Evolutionary conservation across 1,140 invertebrate genomes (phyloP).

Genomic region (Centruroides sculpturatus): DNA sequence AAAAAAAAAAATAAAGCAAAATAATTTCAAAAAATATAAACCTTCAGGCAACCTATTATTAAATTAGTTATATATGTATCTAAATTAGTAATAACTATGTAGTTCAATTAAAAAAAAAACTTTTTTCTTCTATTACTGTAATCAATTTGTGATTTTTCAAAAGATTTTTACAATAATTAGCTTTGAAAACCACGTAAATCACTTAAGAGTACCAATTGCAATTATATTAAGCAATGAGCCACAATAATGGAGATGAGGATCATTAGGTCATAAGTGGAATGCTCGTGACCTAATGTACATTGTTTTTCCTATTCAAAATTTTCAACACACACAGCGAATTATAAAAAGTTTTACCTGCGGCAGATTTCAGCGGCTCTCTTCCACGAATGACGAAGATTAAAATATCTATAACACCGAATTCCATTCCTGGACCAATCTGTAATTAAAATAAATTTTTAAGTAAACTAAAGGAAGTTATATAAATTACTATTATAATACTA

Average conservation of each 20-base stretch:
- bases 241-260: neutral
- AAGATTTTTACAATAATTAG: no score
- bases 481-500: no score
- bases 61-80: no score
- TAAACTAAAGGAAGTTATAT: neutral
- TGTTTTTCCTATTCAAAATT: neutral
- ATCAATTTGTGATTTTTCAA: no score
- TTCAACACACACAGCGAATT: neutral
- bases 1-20: no score
- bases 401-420: conserved; percentile 87
- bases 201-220: neutral
- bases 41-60: no score
- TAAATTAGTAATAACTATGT: no score
- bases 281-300: conserved; percentile 5
- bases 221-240: neutral
- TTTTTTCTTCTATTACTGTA: neutral
- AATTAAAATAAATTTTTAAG: conserved; percentile 23
- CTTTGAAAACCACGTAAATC: neutral
- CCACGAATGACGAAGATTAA: conserved; percentile 90
- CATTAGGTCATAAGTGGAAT: neutral
- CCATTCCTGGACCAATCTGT: conserved; percentile 82
- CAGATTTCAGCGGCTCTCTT: conserved; percentile 85
- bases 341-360: conserved; percentile 56
- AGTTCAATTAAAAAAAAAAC: neutral
- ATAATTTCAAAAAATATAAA: no score